Base-by-base conservation (phyloP, 2,113 vertebrate genomes). In the Protomyctophum bolini region DNA sequence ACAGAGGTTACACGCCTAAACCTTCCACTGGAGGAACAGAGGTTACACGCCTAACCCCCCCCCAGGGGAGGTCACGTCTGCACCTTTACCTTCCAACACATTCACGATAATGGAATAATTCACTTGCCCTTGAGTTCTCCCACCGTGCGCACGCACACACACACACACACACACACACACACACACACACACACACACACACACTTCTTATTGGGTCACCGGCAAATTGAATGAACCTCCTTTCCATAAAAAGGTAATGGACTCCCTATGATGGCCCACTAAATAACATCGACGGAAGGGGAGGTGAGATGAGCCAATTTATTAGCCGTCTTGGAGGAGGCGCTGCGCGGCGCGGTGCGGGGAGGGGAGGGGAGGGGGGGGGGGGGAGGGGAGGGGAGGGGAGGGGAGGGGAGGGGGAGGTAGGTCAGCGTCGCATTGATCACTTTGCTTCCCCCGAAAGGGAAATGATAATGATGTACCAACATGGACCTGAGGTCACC, bases 241-340 rank as follows among this genome's bases (percentile, higher is more conserved):
- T 90, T 81, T 86, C 81, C 89, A 90, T 92, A 90, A 93, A 91
- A 87, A 80, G 69, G 66, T 92, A 90, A 93, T 92, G 85, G 89
- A 86, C 80, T 91, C 80, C 68, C 70, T 76, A 47, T 15, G 82
- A 90, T 82, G 61, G 80, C 73, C 82, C 82, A 86, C 83, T 89
- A 91, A 92, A 92, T 91, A 92, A 91, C 85, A 73, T 3, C 3
- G 81, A 73, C 50, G 66, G 76, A 64, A 63, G 85, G 76, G 67
- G 76, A 80, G 77, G 85, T 48, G 80, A 82, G 73, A 82, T 85
- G 86, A 79, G 78, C 64, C 83, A 80, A 80, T 92, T 91, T 90
- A 91, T 90, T 88, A 86, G 70, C 66, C 14, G 62, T 84, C 85
- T 80, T 76, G 48, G 69, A 83, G 58, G 55, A 73, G 76, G 77